These are phyloP conservation scores for Branchinecta lynchi DNA, from an alignment of 1,140 invertebrate genomes.

Conservation along the genomic window DNA sequence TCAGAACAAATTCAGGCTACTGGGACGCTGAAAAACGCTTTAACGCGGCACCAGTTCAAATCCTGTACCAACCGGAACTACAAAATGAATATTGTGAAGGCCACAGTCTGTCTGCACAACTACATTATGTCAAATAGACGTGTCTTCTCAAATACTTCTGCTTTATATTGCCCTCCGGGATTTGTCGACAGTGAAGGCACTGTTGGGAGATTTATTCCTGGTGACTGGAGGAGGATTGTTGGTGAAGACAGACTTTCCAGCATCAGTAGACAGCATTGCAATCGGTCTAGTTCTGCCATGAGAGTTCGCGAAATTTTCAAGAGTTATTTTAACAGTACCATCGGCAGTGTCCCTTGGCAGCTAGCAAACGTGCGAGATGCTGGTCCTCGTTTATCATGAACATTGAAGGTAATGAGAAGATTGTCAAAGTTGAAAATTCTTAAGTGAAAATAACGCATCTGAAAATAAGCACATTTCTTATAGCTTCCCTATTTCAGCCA, in stretches of 20 bases:
- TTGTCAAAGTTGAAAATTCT: neutral
- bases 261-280: neutral
- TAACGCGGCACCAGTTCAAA: too few species aligned
- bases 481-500: neutral
- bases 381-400: neutral
- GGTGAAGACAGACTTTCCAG: neutral
- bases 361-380: neutral
- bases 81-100: slow-evolving; percentile 6
- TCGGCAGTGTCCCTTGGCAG: neutral
- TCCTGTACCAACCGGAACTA: too few species aligned
- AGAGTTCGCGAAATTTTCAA: neutral
- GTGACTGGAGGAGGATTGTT: neutral
- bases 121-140: neutral
- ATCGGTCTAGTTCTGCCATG: neutral
- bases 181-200: neutral
- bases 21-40: too few species aligned
- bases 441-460: neutral
- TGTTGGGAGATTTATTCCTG: neutral
- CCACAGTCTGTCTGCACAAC: neutral
- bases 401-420: neutral
- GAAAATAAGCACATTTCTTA: neutral
- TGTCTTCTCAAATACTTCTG: neutral
- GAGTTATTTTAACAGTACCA: neutral
- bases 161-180: neutral
- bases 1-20: too few species aligned